Evolutionary conservation across 2,113 vertebrate species (phyloP).

Genomic region (Mus spicilegus): DNA sequence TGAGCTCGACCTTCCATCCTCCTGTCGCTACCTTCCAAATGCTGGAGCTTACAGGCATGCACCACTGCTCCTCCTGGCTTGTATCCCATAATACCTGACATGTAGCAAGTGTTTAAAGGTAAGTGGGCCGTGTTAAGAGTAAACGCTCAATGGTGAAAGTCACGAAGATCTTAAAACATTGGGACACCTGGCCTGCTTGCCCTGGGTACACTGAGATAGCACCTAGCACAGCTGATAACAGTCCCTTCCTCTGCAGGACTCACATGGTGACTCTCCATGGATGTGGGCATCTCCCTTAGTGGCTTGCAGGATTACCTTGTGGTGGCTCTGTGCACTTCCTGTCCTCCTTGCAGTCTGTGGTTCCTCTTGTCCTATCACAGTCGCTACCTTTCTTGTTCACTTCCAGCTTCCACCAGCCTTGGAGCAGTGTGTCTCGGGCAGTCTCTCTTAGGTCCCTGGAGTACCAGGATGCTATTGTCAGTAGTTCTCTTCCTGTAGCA

Average conservation of each 20-base stretch:
- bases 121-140: background rate
- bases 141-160: background rate
- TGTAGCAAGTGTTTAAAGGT: background rate
- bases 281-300: background rate
- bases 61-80: background rate
- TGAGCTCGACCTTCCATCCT: background rate
- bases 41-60: background rate
- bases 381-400: background rate
- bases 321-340: background rate
- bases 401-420: background rate
- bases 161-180: background rate
- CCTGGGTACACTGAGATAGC: background rate
- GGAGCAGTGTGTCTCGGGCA: background rate
- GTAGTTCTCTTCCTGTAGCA: background rate
- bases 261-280: background rate
- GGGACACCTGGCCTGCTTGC: background rate
- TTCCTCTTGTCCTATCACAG: background rate
- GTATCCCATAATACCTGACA: background rate
- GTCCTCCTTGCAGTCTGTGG: no score
- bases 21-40: background rate
- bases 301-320: background rate
- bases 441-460: constrained; percentile 13
- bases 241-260: background rate
- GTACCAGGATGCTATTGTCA: background rate
- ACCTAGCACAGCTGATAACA: background rate